Base-by-base conservation (phyloP, 2,888 invertebrate genomes). In the Lypha dubia region DNA sequence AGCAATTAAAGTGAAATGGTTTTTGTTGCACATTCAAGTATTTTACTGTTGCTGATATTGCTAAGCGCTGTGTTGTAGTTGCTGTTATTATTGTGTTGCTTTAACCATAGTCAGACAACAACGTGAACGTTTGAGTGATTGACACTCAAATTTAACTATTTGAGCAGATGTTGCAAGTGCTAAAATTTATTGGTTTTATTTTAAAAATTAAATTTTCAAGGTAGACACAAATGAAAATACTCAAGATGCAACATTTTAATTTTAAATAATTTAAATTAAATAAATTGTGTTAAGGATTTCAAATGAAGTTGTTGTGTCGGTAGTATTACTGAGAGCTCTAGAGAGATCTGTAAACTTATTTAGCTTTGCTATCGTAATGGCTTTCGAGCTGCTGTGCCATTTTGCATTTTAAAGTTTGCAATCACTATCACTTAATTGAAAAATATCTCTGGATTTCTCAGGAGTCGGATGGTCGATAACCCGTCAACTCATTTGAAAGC, bases 91-190 rank as follows among this genome's bases (percentile, higher is more conserved):
- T 44, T 17, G 22, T 41, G 8, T 53, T 79, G 41, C 38, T 62
- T 70, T 24, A 60, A 62, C 49, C 68, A 22, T 41, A 53, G 20
- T 22, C 20, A 70, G 53, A 13, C 20, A 70, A 53, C 24, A 38
- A 58, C n/a, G n/a, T 24, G 28, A 76, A n/a, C n/a, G 38, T 32
- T 13, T 32, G 38, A 70, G 62, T 68, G 60, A 75, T 38, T 76
- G 81, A 70, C 60, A 70, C 38, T 65, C 35, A 75, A 81, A 81
- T 56, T 81, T 75, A 75, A 63, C 75, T 63, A 56, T 56, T 63
- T 75, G 49, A 81, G 20, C 74, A 81, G 81, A 62, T 76, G 75
- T 41, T 82, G 65, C 38, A 56, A 58, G 75, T 79, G 51, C 70
- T 32, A 53, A 62, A 67, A 73, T 74, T 63, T 81, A 74, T 74